Evolutionary conservation across 2,113 vertebrate species (phyloP), one percentile per base, ranked within the genome.

Genomic region (Hymenochirus boettgeri): DNA sequence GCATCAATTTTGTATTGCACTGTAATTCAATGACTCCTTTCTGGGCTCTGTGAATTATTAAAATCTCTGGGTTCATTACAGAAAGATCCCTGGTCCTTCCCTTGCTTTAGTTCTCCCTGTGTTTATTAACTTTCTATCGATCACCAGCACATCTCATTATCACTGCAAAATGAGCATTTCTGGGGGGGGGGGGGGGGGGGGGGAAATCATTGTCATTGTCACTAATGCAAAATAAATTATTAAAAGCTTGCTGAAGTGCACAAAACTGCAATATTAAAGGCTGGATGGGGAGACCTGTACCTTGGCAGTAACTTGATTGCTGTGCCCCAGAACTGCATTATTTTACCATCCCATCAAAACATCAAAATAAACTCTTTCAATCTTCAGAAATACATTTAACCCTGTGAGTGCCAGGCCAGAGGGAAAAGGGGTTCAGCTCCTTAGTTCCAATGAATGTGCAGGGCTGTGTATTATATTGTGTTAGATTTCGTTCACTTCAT

Each of bases 111-210:
- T 76, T n/a, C 52, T 60, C 60, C 39, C 42, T 71, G 55, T 55
- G 57, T 52, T 84, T 85, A 85, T 85, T 85, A 77, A 75, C 74
- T 85, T 85, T 82, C 76, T 72, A 85, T 84, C 75, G 83, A 85
- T 85, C 81, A 74, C 74, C 61, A 69, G 76, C 77, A 76, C 74
- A 77, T 83, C 77, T 77, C 80, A 65, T 76, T 81, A 76, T 76
- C 67, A 76, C 76, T 72, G 19, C 72, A 82, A 80, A 83, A 80
- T 53, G 73, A 81, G 73, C 48, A 64, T 37, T 69, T 75, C 75
- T 75, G 29, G 24, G 29, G 33, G 51, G n/a, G n/a, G n/a, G n/a
- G n/a, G n/a, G n/a, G n/a, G n/a, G n/a, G n/a, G n/a, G n/a, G n/a
- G n/a, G n/a, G n/a, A n/a, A n/a, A n/a, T n/a, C n/a, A n/a, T 75